Evolutionary conservation across 2,888 invertebrate genomes (phyloP), one percentile per base, ranked within the genome.

Genomic region (Hirtodrosophila alboralis): DNA sequence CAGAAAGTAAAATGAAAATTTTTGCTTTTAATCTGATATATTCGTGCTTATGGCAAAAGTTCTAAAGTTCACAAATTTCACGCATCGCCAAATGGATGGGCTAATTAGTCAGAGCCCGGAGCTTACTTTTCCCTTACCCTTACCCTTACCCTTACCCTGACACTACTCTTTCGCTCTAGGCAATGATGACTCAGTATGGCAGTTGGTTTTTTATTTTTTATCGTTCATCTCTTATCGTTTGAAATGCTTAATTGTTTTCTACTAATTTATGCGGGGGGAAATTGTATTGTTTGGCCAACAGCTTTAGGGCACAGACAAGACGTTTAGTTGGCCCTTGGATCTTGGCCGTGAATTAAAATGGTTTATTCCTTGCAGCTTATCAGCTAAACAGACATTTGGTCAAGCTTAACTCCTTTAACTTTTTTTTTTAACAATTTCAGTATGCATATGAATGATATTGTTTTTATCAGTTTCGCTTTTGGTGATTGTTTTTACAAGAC

Each of bases 241-340:
- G 23, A 61, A 72, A 67, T 67, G 66, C 78, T 57, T 83, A 83
- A 86, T 86, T 86, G 85, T 84, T 75, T 85, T 81, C 72, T 75
- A 81, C 84, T 86, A 69, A 78, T 78, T n/a, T n/a, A n/a, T n/a
- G n/a, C n/a, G n/a, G 72, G 66, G 65, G 66, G 56, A 48, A 59
- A 63, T 68, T 81, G 65, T 56, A 68, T 81, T 83, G 80, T 86
- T 84, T 84, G 58, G 41, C 31, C 45, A 74, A 84, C 37, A 53
- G 78, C 83, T 81, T 56, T 59, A 44, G 62, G 43, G 36, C 40
- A 54, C 54, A 48, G 67, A 56, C 3, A 56, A 45, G 28, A 41
- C n/a, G 23, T 14, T 31, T 14, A 18, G 18, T 43, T 40, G 18
- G 31, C 13, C 44, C 31, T 51, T 44, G 30, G 27, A 23, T 37